These are phyloP conservation scores for Bombus confusus DNA, from an alignment of 1,140 invertebrate species.

Conservation along the genomic window DNA sequence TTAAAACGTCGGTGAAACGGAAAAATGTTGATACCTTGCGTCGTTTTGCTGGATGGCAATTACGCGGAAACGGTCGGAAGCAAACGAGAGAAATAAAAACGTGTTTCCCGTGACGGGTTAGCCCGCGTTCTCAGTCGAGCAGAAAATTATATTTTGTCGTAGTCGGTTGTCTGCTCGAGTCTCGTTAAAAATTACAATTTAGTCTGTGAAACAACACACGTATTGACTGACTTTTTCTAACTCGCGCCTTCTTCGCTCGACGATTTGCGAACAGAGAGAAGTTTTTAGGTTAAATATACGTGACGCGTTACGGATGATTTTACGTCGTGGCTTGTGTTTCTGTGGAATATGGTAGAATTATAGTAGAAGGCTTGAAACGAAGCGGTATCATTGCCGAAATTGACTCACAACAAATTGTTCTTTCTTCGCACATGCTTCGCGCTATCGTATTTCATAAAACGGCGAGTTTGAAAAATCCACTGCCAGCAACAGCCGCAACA, in stretches of 20 bases:
- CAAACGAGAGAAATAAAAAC: slow-evolving; percentile 18
- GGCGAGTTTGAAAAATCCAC: too few species aligned
- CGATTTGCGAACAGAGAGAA: not conserved
- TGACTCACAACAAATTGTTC: too few species aligned
- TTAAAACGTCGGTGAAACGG: slow-evolving; percentile 56
- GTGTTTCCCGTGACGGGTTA: slow-evolving; percentile 6
- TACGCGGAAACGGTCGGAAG: slow-evolving; percentile 8
- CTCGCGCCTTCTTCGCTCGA: not conserved
- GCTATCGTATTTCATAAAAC: too few species aligned
- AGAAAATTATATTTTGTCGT: slow-evolving; percentile 45
- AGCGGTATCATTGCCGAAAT: too few species aligned
- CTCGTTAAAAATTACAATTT: slow-evolving; percentile 39
- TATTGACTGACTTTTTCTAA: not conserved
- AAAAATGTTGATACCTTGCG: slow-evolving; percentile 53
- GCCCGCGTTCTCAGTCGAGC: not conserved
- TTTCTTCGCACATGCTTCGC: too few species aligned
- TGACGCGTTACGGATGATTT: too few species aligned
- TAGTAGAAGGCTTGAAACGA: too few species aligned
- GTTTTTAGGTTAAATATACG: too few species aligned
- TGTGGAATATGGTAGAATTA: too few species aligned
- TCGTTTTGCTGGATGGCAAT: slow-evolving; percentile 28
- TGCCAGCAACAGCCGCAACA: too few species aligned
- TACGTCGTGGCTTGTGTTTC: too few species aligned
- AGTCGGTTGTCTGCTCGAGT: not conserved
- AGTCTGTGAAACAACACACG: slow-evolving; percentile 4